Evolutionary conservation across 1,140 invertebrate species (phyloP).

Genomic region (Dreissena polymorpha): DNA sequence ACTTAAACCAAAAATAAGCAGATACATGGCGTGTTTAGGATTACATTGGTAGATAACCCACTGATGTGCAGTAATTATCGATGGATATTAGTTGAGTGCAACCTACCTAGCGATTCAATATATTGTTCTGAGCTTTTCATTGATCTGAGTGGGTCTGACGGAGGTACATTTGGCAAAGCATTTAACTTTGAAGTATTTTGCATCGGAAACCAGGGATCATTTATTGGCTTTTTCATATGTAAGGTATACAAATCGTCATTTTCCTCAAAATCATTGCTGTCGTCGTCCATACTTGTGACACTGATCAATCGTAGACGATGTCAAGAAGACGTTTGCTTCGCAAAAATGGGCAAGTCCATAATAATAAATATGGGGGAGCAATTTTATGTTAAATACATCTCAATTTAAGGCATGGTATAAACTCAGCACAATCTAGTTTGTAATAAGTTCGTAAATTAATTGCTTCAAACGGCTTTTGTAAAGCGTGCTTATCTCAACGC

Average conservation of each 20-base stretch:
- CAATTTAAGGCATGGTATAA: too few species aligned
- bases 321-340: background rate
- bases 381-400: too few species aligned
- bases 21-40: too few species aligned
- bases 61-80: too few species aligned
- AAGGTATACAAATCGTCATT: background rate
- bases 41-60: too few species aligned
- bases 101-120: constrained; percentile 38
- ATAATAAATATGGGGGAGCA: too few species aligned
- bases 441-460: too few species aligned
- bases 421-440: too few species aligned
- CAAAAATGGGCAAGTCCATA: background rate
- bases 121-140: constrained; percentile 37
- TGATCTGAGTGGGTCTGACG: constrained; percentile 23
- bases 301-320: background rate
- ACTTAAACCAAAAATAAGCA: too few species aligned
- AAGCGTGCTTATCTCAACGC: too few species aligned
- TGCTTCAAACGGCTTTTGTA: too few species aligned
- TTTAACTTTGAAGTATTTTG: background rate
- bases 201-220: constrained; percentile 36
- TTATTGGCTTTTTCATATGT: background rate
- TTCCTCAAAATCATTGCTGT: background rate
- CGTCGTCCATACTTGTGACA: constrained; percentile 40
- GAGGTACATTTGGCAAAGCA: constrained; percentile 1
- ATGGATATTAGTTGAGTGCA: background rate